Base-by-base conservation (phyloP, 2,113 vertebrate species). In the Pituophis catenifer region DNA sequence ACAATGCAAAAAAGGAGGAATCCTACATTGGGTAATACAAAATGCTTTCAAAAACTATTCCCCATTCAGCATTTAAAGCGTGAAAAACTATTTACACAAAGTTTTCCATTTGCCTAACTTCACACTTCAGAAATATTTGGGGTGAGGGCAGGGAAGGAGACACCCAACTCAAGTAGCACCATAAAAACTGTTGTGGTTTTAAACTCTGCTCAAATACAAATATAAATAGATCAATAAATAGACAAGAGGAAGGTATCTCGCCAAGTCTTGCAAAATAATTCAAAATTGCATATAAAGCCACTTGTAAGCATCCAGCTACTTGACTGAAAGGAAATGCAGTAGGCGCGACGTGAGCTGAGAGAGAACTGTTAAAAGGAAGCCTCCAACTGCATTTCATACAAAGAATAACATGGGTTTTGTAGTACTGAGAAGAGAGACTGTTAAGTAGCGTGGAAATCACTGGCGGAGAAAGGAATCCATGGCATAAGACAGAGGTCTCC, bases 151-250 rank as follows among this genome's bases (percentile, higher is more conserved):
- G 86, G 52, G 91, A 33, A 59, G 91, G 81, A 89, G 55, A 57
- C n/a, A 9, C 75, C 44, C 88, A 57, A 91, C 50, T 58, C 90
- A 94, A 90, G 93, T 93, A 98, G 97, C 95, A 95, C 97, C 95
- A 57, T 19, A 86, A 96, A 93, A 89, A 95, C 53, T 90, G 92
- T 48, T 58, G 86, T 90, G 91, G 89, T 91, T 94, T 93, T 88
- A 96, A 96, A 93, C 93, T 94, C 75, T 89, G 95, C 94, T 94
- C 94, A 97, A 97, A 96, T 94, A 97, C 90, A 93, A 95, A 95
- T 94, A 97, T 94, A 97, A 95, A 97, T 93, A 96, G 92, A 86
- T 85, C 8, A 96, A 96, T 97, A 98, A 98, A 98, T 97, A 97
- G 92, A 26, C 95, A 97, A 93, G 94, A 93, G 94, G 87, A 91